Base-by-base conservation (phyloP, 2,888 invertebrate species). In the Entomobrya proxima region DNA sequence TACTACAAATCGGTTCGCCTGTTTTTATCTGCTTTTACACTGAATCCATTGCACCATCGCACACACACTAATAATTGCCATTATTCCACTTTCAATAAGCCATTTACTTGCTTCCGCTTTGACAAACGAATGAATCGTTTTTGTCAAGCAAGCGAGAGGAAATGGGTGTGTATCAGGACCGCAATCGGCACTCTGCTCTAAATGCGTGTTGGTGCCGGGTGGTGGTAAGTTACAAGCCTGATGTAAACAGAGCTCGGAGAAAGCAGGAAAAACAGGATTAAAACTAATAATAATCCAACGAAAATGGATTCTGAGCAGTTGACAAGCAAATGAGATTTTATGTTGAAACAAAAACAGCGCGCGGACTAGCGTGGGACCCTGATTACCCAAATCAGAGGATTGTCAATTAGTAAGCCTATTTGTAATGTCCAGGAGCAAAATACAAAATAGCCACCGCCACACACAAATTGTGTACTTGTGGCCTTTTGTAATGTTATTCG, bases 381-480 rank as follows among this genome's bases (percentile, higher is more conserved):
- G 64, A 64, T 35, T 64, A 37, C 7, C 32, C 21, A 64, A 64
- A 64, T 37, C 64, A 64, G n/a, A n/a, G n/a, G 64, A 64, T 64
- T 64, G 64, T 64, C 11, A 58, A 58, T 30, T 58, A 32, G 32
- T 5, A 50, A n/a, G 50, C n/a, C 18, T 2, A 52, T n/a, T n/a
- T n/a, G 13, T 30, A 30, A 58, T 58, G 58, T 58, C 58, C 58
- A 58, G 15, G 58, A 58, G 24, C 52, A 58, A n/a, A n/a, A n/a
- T n/a, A 58, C 24, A 30, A 2, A 2, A n/a, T 24, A 32, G 24
- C 30, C 58, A 5, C 32, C n/a, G 11, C n/a, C n/a, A 44, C n/a
- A 44, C 44, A 58, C 32, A 30, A 58, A 24, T 58, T 5, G 30
- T 15, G n/a, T 30, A 64, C 9, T 27, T 58, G 58, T 15, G 37